Evolutionary conservation across 2,113 vertebrate genomes (phyloP), one percentile per base, ranked within the genome.

Genomic region (Apus apus): DNA sequence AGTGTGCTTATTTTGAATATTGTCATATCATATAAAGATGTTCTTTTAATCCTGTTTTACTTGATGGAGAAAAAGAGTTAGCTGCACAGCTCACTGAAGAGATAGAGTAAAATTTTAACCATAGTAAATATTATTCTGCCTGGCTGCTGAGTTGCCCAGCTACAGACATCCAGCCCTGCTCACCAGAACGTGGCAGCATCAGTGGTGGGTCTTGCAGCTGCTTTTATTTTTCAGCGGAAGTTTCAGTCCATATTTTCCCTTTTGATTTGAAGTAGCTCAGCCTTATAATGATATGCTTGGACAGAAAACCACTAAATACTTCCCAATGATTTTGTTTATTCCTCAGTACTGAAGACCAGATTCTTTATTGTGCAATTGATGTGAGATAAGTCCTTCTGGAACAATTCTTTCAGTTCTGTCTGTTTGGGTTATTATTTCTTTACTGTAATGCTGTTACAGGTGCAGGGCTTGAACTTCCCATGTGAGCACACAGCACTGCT

Each of bases 371-470:
- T 96, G 94, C 43, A 96, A 93, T 93, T 89, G 96, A 84, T 76
- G 92, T 68, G 94, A 90, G 94, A 60, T 9, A 91, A 86, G 73
- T 95, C 90, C 92, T 96, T 95, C 95, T 96, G 96, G 89, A 97
- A 94, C 67, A 79, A 89, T 95, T 96, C 83, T 87, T 34, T 32
- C 94, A 43, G 64, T 50, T 34, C 17, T 3, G 51, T 46, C 8
- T 77, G 81, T 67, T 64, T n/a, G 92, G 70, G 80, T 54, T 50
- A 16, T 68, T 90, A 48, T 90, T 78, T 72, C 66, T 87, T 46
- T 70, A 13, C 74, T 36, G 68, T 29, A 21, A 0, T 29, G 20
- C 32, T 0, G 5, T 18, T 81, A 17, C 92, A 87, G 88, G 90
- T 90, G 80, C 82, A 93, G 51, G 10, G 80, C 61, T 68, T 19